These are phyloP conservation scores for Cyrtodaria siliqua DNA, from an alignment of 2,888 invertebrate species.

Conservation along the genomic window DNA sequence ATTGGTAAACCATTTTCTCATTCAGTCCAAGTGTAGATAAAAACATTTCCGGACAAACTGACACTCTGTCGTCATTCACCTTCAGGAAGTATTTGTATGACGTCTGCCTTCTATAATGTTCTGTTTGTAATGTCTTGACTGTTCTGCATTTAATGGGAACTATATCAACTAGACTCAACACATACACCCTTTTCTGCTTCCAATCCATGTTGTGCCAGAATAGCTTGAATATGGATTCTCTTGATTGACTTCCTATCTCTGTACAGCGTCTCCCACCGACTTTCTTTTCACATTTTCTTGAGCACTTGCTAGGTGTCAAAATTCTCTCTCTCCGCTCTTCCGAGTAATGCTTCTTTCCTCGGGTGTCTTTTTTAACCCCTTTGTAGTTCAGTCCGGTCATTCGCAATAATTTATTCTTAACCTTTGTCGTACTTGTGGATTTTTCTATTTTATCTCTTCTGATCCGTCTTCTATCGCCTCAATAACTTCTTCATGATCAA, in stretches of 20 bases:
- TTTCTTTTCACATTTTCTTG: not conserved
- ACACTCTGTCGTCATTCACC: not conserved
- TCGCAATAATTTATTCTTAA: too few relatives aligned
- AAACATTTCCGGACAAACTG: not conserved
- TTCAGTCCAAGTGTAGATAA: slow-evolving; percentile 11
- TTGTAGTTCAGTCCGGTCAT: too few relatives aligned
- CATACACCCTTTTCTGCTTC: not conserved
- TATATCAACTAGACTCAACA: not conserved
- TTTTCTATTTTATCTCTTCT: too few relatives aligned
- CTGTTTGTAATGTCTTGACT: not conserved
- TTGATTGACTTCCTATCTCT: not conserved
- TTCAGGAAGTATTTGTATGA: slow-evolving; percentile 1
- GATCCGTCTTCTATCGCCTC: too few relatives aligned
- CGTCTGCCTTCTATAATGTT: not conserved
- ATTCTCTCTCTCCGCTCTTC: too few relatives aligned
- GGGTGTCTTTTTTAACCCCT: too few relatives aligned
- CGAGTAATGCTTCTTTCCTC: too few relatives aligned
- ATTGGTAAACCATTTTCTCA: slow-evolving; percentile 8
- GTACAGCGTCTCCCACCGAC: not conserved
- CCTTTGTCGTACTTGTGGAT: too few relatives aligned
- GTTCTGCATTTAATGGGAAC: not conserved
- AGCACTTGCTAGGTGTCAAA: too few relatives aligned
- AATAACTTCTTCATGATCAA: too few relatives aligned
- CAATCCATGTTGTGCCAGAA: not conserved
- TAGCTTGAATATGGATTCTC: not conserved